Evolutionary conservation across 2,888 invertebrate genomes (phyloP).

Genomic region (Macaria liturata): DNA sequence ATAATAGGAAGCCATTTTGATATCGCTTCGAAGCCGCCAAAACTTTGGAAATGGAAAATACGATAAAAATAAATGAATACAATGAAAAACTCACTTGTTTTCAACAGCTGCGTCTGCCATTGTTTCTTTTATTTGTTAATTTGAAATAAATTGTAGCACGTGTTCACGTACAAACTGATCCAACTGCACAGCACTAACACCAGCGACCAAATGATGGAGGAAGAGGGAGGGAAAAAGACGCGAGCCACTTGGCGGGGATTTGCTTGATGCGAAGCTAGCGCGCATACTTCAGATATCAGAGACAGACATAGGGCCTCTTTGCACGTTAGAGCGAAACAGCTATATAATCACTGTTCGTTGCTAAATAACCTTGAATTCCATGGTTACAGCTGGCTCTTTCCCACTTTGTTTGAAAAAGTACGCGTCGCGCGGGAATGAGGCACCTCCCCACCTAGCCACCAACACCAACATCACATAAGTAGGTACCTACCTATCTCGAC

Average conservation of each 20-base stretch:
- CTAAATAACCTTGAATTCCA: slow-evolving; percentile 68
- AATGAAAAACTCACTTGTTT: slow-evolving; percentile 84
- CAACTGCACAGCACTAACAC: slow-evolving; percentile 79
- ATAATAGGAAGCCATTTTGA: slow-evolving; percentile 84
- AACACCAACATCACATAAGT: too few relatives aligned
- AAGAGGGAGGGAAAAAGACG: slow-evolving; percentile 65
- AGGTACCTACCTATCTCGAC: slow-evolving; percentile 10
- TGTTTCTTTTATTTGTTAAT: slow-evolving; percentile 60
- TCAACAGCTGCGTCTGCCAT: slow-evolving; percentile 89
- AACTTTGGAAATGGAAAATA: slow-evolving; percentile 49
- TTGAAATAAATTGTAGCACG: slow-evolving; percentile 65
- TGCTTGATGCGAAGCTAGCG: slow-evolving; percentile 58
- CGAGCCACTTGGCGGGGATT: slow-evolving; percentile 64
- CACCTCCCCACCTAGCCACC: neutral
- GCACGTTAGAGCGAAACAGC: slow-evolving; percentile 49
- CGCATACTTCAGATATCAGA: slow-evolving; percentile 54
- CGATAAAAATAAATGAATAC: slow-evolving; percentile 40
- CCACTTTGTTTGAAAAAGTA: slow-evolving; percentile 54
- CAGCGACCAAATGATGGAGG: slow-evolving; percentile 78
- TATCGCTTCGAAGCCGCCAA: slow-evolving; percentile 79
- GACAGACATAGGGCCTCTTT: slow-evolving; percentile 38
- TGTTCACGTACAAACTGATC: slow-evolving; percentile 66
- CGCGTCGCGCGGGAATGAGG: slow-evolving; percentile 4
- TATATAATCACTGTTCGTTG: slow-evolving; percentile 42
- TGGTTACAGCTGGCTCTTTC: slow-evolving; percentile 60